Base-by-base conservation (phyloP, 2,888 invertebrate species). In the Megaustenia siamemsis region DNA sequence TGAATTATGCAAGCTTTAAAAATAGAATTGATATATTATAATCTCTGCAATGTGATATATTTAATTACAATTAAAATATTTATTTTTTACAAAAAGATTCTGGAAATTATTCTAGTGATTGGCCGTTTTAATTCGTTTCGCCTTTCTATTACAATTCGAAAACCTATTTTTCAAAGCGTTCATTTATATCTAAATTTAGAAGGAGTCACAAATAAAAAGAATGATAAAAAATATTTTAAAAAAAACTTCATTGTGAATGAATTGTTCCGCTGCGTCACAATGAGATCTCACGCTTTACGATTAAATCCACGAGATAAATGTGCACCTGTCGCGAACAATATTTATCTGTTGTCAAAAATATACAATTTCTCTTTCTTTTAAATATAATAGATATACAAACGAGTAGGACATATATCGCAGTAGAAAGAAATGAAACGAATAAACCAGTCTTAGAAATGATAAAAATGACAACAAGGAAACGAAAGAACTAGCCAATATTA, bases 51-150 rank as follows among this genome's bases (percentile, higher is more conserved):
- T 35, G 38, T 35, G 28, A 5, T 38, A 21, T 38, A 12, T 38
- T 5, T 8, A 21, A 35, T 24, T 18, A n/a, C 38, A 63, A 63
- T 38, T 6, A 63, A 40, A n/a, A 24, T 43, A 38, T 35, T 43
- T 63, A 40, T 24, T 12, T n/a, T 60, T 38, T 38, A 53, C 32
- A 32, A 53, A 68, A 35, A 38, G 35, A 68, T 68, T 68, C 38
- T 32, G 35, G 12, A 49, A 73, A 73, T 12, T 4, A 5, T 49
- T 73, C 28, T 18, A 32, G 18, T 49, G 49, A 32, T 73, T 49
- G 5, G 32, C 73, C 18, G 18, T 73, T 73, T 73, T 45, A 73
- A 73, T 73, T 73, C 73, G 73, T 73, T 49, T 49, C 73, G 73
- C 73, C 73, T 49, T 49, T 35, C 73, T 28, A 35, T 73, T 45